Conservation (phyloP, 2,888 invertebrate species). For the Pyrochroa serraticornis region DNA sequence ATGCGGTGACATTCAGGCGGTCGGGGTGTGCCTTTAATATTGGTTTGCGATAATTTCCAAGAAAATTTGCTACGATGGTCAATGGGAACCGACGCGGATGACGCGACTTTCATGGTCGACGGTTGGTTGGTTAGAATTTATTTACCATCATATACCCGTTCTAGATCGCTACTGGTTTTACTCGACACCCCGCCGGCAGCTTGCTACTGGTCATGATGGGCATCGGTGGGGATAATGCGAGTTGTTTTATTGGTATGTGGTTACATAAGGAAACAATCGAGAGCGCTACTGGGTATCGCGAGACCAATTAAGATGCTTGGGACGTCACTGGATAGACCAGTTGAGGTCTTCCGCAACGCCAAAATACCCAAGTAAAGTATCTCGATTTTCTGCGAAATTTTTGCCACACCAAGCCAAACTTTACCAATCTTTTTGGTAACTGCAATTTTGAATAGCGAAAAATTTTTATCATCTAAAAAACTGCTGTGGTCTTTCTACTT, state of each 20-base stretch:
- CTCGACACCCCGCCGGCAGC: conserved; percentile 22
- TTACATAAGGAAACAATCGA: conserved; percentile 17
- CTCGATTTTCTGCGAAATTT: too few species aligned
- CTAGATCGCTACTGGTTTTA: conserved; percentile 39
- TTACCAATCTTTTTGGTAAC: too few species aligned
- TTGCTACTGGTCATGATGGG: conserved; percentile 27
- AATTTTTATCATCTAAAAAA: too few species aligned
- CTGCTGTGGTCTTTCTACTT: too few species aligned
- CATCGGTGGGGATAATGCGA: conserved; percentile 27
- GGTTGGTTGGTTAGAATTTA: background rate
- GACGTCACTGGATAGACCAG: background rate
- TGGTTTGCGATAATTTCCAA: background rate
- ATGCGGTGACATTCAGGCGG: conserved; percentile 39
- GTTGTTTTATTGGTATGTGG: conserved; percentile 30
- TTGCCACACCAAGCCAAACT: too few species aligned
- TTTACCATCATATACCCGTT: conserved; percentile 20
- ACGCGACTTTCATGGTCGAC: background rate
- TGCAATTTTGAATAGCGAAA: too few species aligned
- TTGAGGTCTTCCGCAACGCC: too few species aligned
- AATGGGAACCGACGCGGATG: background rate
- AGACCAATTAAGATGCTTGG: conserved; percentile 34
- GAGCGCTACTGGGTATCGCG: conserved; percentile 40
- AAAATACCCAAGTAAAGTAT: too few species aligned
- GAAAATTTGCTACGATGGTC: too few species aligned
- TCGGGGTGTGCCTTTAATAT: conserved; percentile 31